A percentile compares a stretch with the other conserved stretches of the same genome.
Conservation (phyloP, 1,140 invertebrate genomes). For the Conus ventricosus region DNA sequence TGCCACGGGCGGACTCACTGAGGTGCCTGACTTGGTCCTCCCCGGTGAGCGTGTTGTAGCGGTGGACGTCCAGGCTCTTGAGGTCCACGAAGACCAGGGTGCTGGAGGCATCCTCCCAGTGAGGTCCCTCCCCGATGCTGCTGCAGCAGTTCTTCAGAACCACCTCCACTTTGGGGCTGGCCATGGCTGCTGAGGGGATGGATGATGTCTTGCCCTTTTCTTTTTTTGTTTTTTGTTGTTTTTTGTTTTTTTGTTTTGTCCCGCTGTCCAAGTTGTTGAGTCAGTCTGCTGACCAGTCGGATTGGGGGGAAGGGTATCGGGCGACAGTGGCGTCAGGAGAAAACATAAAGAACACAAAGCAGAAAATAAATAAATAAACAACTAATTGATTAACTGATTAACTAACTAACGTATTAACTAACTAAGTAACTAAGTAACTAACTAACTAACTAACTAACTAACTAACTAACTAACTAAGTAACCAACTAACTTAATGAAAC, state of each 20-base stretch:
- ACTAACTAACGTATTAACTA: too few relatives aligned
- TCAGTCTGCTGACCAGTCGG: conserved; percentile 7
- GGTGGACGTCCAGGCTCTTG: conserved; percentile 21
- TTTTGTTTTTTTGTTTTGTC: conserved; percentile 1
- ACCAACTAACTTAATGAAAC: too few relatives aligned
- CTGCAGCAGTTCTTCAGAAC: conserved; percentile 43
- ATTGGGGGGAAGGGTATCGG: neutral
- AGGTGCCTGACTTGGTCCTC: conserved; percentile 12
- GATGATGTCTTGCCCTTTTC: too few relatives aligned
- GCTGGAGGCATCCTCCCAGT: conserved; percentile 81
- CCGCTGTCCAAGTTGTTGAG: conserved; percentile 38
- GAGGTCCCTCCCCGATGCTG: conserved; percentile 76
- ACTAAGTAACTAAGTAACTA: too few relatives aligned
- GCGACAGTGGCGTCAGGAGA: neutral
- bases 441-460: too few relatives aligned
- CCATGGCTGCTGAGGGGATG: conserved; percentile 14
- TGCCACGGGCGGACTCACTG: neutral
- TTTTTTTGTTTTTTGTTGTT: too few relatives aligned
- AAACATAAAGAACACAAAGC: too few relatives aligned
- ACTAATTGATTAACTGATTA: too few relatives aligned
- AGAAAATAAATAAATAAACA: neutral
- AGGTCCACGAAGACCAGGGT: conserved; percentile 83
- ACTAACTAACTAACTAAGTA: too few relatives aligned
- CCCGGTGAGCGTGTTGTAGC: conserved; percentile 19
- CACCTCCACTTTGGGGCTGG: conserved; percentile 25